phyloP scores from a whole-genome alignment of 1,140 invertebrate genomes.

The Rhopalosiphum maidis region DNA sequence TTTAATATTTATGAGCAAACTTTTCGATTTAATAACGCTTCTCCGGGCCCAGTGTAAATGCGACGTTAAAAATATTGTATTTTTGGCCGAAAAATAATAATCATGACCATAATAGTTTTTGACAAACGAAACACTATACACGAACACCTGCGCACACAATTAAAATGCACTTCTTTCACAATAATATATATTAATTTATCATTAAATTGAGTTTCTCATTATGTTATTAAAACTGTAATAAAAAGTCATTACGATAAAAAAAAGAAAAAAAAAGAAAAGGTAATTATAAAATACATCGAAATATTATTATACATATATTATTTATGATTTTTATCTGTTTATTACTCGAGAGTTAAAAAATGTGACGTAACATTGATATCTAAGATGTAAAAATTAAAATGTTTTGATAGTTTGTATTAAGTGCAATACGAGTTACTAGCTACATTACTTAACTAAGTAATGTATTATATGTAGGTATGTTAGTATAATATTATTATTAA shows the following conservation, averaged over 20 bases:
- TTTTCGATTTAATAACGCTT: conserved; percentile 57
- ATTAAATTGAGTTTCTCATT: not conserved
- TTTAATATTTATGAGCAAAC: conserved; percentile 57
- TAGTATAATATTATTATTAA: not conserved
- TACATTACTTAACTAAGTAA: not conserved
- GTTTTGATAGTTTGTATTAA: no score
- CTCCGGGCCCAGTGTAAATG: conserved; percentile 36
- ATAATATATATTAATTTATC: not conserved
- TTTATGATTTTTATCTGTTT: not conserved
- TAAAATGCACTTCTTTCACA: not conserved
- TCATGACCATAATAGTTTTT: not conserved
- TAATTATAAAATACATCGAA: not conserved
- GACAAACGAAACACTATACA: not conserved
- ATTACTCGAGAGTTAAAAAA: not conserved
- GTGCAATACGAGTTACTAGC: no score
- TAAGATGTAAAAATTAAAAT: not conserved
- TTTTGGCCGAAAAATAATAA: conserved; percentile 36
- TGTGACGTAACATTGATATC: not conserved
- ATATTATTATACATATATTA: not conserved
- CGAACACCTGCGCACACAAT: not conserved
- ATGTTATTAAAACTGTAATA: not conserved
- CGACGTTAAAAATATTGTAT: conserved; percentile 48
- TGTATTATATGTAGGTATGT: not conserved
- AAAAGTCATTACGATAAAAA: not conserved
- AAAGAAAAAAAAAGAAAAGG: not conserved